phyloP scores from a whole-genome alignment of 2,888 invertebrate species.

The Quadroppia sp. region DNA sequence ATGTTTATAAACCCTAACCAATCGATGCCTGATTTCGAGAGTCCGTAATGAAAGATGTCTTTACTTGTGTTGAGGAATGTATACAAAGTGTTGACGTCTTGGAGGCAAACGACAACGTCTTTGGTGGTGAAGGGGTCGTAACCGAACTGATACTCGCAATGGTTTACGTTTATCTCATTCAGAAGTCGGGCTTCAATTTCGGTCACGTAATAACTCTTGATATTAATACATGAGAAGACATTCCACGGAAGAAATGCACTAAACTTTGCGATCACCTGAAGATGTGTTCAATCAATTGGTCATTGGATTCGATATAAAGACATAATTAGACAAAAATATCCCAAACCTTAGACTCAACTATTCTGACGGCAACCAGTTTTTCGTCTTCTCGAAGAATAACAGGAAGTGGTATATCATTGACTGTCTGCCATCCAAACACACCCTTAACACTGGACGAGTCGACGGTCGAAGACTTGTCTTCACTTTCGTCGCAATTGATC shows the following conservation, averaged over 20 bases:
- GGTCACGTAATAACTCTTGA: constrained; percentile 87
- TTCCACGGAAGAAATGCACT: constrained; percentile 81
- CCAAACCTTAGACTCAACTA: constrained; percentile 78
- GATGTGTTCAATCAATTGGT: constrained; percentile 44
- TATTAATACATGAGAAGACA: constrained; percentile 83
- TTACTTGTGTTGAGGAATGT: constrained; percentile 71
- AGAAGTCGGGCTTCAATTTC: constrained; percentile 81
- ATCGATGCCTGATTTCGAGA: constrained; percentile 25
- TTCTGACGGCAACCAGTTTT: constrained; percentile 86
- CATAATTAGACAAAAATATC: neutral
- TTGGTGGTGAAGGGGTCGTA: constrained; percentile 78
- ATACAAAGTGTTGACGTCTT: constrained; percentile 81
- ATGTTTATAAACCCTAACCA: constrained; percentile 41
- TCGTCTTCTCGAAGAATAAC: constrained; percentile 77
- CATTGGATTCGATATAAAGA: constrained; percentile 44
- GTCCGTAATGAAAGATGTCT: constrained; percentile 35
- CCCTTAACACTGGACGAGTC: constrained; percentile 56
- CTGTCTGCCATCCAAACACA: constrained; percentile 82
- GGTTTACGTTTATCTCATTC: constrained; percentile 86
- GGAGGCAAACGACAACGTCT: constrained; percentile 80
- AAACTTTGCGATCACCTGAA: constrained; percentile 68
- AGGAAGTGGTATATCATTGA: constrained; percentile 69
- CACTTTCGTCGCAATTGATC: constrained; percentile 15
- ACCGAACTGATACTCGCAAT: constrained; percentile 86
- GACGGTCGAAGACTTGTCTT: constrained; percentile 45